Evolutionary conservation across 2,888 invertebrate genomes (phyloP).

Genomic region (Drosophila ezoana): DNA sequence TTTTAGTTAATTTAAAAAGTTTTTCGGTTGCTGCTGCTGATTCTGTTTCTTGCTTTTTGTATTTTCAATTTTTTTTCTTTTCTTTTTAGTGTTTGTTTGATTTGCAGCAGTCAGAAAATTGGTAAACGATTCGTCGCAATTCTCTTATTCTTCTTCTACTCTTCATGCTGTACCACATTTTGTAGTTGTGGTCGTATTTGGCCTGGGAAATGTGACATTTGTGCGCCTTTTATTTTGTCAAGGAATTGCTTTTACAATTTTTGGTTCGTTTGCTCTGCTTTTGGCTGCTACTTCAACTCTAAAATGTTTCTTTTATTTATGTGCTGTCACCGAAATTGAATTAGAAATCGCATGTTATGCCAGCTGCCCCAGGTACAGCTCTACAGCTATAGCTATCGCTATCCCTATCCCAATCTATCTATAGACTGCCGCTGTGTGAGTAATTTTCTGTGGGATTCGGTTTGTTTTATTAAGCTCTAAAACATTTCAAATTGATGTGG

Average conservation of each 20-base stretch:
- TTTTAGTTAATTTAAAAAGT: conserved; percentile 80
- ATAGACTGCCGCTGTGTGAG: conserved; percentile 3
- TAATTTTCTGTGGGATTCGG: conserved; percentile 2
- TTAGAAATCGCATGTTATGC: conserved; percentile 75
- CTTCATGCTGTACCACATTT: conserved; percentile 30
- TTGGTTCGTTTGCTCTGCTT: conserved; percentile 67
- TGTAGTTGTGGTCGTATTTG: conserved; percentile 57
- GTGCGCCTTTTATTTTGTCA: conserved; percentile 72
- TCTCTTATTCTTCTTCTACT: conserved; percentile 11
- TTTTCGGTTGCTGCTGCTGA: conserved; percentile 52
- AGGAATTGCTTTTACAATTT: conserved; percentile 76
- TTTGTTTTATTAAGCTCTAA: conserved; percentile 43
- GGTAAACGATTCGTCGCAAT: conserved; percentile 77
- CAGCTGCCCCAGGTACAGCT: conserved; percentile 52
- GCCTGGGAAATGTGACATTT: conserved; percentile 78
- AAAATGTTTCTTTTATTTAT: conserved; percentile 78
- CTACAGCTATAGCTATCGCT: not conserved
- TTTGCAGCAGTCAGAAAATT: conserved; percentile 79
- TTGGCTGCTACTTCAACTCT: conserved; percentile 42
- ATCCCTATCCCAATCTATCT: conserved; percentile 1
- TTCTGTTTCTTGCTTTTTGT: conserved; percentile 50
- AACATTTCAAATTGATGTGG: conserved; percentile 34
- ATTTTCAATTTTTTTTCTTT: conserved; percentile 30
- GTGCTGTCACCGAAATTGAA: conserved; percentile 77
- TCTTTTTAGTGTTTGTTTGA: conserved; percentile 64